These are phyloP conservation scores for Barbus barbus DNA, from an alignment of 2,113 vertebrate genomes.

Conservation along the genomic window DNA sequence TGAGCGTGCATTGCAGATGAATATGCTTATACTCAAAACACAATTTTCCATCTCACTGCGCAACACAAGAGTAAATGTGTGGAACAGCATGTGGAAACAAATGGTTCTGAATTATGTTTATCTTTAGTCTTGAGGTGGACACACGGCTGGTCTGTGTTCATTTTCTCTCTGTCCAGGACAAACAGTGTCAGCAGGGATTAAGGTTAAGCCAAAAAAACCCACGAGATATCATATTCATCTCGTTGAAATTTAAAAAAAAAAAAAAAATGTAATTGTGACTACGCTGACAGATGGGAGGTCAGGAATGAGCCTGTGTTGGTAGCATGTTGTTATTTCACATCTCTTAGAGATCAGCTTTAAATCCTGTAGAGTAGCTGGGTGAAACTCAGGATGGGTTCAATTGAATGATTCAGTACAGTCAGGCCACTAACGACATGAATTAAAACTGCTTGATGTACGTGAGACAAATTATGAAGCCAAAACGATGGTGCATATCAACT, in stretches of 20 bases:
- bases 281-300: constrained; percentile 6
- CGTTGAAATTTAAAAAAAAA: background rate
- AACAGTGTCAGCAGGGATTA: background rate
- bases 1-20: background rate
- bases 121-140: background rate
- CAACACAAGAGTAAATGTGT: background rate
- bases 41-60: background rate
- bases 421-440: background rate
- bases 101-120: background rate
- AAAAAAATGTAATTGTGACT: background rate
- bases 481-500: background rate
- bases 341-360: constrained; percentile 2
- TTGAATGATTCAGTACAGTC: background rate
- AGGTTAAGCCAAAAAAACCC: background rate
- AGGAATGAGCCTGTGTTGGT: constrained; percentile 11
- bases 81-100: background rate
- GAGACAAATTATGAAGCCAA: background rate
- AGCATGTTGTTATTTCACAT: background rate
- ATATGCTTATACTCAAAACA: background rate
- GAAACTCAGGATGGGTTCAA: background rate
- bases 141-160: background rate
- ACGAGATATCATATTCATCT: background rate
- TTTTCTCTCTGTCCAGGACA: constrained; percentile 11
- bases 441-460: background rate
- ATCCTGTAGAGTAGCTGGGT: background rate